Evolutionary conservation across 2,113 vertebrate genomes (phyloP).

Genomic region (Beaufortia kweichowensis): DNA sequence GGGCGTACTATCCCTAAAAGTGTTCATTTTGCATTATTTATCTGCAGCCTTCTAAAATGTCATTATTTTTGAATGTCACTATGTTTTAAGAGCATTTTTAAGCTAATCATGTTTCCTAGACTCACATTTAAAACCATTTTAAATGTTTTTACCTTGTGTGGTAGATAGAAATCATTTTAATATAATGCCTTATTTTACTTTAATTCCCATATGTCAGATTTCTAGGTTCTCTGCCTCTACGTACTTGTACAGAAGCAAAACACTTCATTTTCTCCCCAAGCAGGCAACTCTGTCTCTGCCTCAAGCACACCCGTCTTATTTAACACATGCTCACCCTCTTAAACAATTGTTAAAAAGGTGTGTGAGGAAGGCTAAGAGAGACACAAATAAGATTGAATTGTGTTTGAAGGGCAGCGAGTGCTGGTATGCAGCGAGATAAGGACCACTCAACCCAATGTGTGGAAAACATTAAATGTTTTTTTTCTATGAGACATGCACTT

Average conservation of each 20-base stretch:
- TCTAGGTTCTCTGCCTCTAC: not conserved
- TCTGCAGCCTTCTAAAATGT: too few species aligned
- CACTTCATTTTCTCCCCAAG: not conserved
- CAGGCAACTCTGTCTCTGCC: conserved; percentile 10
- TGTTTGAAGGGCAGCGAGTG: not conserved
- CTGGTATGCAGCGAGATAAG: not conserved
- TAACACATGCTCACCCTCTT: conserved; percentile 45
- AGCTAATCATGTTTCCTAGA: too few species aligned
- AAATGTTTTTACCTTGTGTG: too few species aligned
- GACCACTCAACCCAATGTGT: not conserved
- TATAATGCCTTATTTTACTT: not conserved
- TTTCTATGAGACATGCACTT: conserved; percentile 5
- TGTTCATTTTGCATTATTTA: too few species aligned
- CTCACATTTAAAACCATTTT: too few species aligned
- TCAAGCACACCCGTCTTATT: conserved; percentile 49
- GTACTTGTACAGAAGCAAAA: not conserved
- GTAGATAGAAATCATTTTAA: too few species aligned
- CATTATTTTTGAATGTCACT: too few species aligned
- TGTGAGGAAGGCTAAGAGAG: conserved; percentile 10
- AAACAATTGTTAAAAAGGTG: conserved; percentile 36
- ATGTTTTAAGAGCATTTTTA: too few species aligned
- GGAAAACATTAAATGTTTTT: conserved; percentile 3
- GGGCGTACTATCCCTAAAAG: too few species aligned
- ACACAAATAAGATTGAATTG: conserved; percentile 14
- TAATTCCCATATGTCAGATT: not conserved